Conservation (phyloP, 2,113 vertebrate genomes). For the Oncorhynchus nerka region DNA sequence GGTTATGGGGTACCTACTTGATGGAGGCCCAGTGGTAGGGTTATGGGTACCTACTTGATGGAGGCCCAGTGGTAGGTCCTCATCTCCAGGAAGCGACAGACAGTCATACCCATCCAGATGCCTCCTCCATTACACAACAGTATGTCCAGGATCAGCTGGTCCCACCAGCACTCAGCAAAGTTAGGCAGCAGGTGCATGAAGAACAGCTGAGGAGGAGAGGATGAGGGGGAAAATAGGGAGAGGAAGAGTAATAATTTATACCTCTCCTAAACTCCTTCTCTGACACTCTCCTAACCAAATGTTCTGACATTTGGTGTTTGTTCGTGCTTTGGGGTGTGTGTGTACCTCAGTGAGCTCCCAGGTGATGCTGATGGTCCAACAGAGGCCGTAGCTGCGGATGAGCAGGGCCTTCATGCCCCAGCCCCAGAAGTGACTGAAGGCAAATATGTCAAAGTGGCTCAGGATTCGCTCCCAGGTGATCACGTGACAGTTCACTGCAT, state of each 20-base stretch:
- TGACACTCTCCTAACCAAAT: too few species aligned
- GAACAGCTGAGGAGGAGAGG: constrained; percentile 80
- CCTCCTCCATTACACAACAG: constrained; percentile 96
- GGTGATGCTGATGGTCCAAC: constrained; percentile 98
- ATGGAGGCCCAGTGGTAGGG: too few species aligned
- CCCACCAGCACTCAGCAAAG: too few species aligned
- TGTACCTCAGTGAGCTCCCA: constrained; percentile 96
- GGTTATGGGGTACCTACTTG: too few species aligned
- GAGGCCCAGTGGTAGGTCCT: constrained; percentile 92
- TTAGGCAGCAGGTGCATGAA: constrained; percentile 75
- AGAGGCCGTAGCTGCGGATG: constrained; percentile 93
- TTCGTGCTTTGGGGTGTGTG: too few species aligned
- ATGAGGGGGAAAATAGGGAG: too few species aligned
- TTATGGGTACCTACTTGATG: too few species aligned
- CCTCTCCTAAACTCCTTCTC: too few species aligned
- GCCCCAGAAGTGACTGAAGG: constrained; percentile 98
- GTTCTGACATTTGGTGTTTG: too few species aligned
- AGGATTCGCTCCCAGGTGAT: constrained; percentile 98
- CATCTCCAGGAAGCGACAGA: constrained; percentile 97
- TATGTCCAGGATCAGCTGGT: constrained; percentile 89
- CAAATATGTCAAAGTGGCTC: constrained; percentile 98
- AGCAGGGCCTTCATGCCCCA: constrained; percentile 98
- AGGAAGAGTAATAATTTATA: too few species aligned
- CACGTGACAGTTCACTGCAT: constrained; percentile 93
- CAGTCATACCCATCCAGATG: constrained; percentile 98